Base-by-base conservation (phyloP, 2,797 vertebrate species). In the Kryptopterus vitreolus region DNA sequence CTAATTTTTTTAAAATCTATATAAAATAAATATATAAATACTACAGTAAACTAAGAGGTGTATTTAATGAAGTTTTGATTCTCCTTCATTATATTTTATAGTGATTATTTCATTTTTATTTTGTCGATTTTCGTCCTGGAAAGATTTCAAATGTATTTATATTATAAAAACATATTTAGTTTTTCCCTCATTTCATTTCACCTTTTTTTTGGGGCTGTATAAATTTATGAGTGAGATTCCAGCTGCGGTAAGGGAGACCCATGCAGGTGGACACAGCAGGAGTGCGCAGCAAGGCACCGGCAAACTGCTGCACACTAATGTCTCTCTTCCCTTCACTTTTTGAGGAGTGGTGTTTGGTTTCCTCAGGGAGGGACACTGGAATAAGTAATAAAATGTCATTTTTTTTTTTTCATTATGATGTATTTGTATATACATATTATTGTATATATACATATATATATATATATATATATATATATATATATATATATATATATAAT, bases 51-150 rank as follows among this genome's bases (percentile, higher is more conserved):
- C 31, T 16, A 29, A 48, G 12, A 11, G 4, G 20, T 53, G 20
- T 26, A 18, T 29, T 43, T 8, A 63, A n/a, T 53, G 15, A 29
- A 73, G 55, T 87, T 78, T 68, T 70, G 79, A 48, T 61, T 78
- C n/a, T n/a, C 20, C 16, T 65, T 63, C 2, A 43, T 55, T 80
- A 20, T 13, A n/a, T n/a, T 48, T 35, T 48, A 48, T 29, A 50
- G 11, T 50, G 18, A 10, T 43, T 38, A 7, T 43, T 43, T 6
- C 38, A 43, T 43, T 43, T 5, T 70, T 52, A 50, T n/a, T 62
- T 63, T 68, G n/a, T n/a, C n/a, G n/a, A n/a, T 26, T 48, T 29
- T 31, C 22, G 20, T 22, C 31, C 16, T 70, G 46, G 3, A 7
- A 52, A 50, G 46, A n/a, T 3, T 35, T 72, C 0, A 35, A 3